Percentiles rank a stretch among this genome's conserved stretches.
Evolutionary conservation across 2,888 invertebrate genomes (phyloP).

Genomic region (Polydrusus tereticollis): DNA sequence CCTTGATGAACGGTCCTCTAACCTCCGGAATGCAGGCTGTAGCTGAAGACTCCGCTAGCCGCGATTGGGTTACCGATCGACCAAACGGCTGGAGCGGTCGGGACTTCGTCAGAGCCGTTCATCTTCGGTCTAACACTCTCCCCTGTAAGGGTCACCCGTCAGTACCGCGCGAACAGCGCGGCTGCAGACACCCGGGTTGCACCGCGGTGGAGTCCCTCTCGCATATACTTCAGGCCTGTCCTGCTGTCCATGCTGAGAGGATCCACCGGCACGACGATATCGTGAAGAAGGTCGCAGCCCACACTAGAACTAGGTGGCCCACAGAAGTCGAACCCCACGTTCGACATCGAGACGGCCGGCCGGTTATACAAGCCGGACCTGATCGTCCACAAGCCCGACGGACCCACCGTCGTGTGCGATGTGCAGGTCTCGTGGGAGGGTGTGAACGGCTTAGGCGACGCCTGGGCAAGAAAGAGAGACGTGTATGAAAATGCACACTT

Average conservation of each 20-base stretch:
- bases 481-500: conserved; percentile 48
- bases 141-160: no score
- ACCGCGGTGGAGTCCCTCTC: no score
- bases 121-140: no score
- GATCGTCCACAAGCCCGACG: conserved; percentile 2
- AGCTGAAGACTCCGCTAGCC: no score
- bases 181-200: no score
- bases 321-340: conserved; percentile 21
- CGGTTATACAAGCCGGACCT: conserved; percentile 21
- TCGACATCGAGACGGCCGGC: conserved; percentile 11
- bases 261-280: neutral
- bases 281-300: neutral
- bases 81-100: no score
- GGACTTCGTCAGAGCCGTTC: no score
- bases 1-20: no score
- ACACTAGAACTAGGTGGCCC: neutral
- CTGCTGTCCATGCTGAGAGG: neutral
- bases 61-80: no score
- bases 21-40: no score
- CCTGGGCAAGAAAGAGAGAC: conserved; percentile 34
- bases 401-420: neutral
- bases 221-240: no score
- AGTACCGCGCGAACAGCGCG: no score
- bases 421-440: conserved; percentile 24
- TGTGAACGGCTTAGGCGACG: neutral